Base-by-base conservation (phyloP, 1,140 invertebrate species). In the Pseudomyrmex gracilis region DNA sequence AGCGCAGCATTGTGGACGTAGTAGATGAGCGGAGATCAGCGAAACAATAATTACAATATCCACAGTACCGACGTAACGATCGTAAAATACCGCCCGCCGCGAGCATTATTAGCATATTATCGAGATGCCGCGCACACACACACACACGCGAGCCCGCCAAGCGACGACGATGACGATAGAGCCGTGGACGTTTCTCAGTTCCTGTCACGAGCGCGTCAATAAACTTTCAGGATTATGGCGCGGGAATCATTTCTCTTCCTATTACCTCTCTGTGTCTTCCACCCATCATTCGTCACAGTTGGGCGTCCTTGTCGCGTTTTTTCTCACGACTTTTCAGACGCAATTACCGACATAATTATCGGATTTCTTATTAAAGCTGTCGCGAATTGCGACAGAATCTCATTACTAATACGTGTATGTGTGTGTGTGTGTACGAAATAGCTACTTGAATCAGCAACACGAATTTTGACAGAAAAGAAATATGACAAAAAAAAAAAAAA, bases 91-190 rank as follows among this genome's bases (percentile, higher is more conserved):
- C 68, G 53, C 66, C 80, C 64, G 73, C 34, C 24, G 70, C 53
- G 78, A 78, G 78, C 73, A 64, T 88, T 86, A 89, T 89, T 88
- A 84, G 84, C 74, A 73, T 88, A 84, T 74, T 73, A 86, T 86
- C 57, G 66, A 86, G 85, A 64, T 58, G 34, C 66, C 53, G 12
- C 10, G 47, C 24, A 34, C 13, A n/a, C 70, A 24, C 10, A 24
- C 24, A 34, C 13, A n/a, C 70, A 24, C 5, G 9, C 10, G 43
- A 43, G 15, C 43, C 22, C 45, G 58, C 45, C 49, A 55, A n/a
- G 47, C 2, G 61, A 47, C 43, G 24, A 34, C 22, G 61, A 47
- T 22, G 24, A 34, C 43, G 55, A 51, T 85, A 84, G 57, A 51
- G 70, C n/a, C 17, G 43, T 70, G 47, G 3, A 73, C 63, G 43